These are phyloP conservation scores for Proctacanthus coquilletti DNA, from an alignment of 1,140 invertebrate genomes.

Conservation along the genomic window DNA sequence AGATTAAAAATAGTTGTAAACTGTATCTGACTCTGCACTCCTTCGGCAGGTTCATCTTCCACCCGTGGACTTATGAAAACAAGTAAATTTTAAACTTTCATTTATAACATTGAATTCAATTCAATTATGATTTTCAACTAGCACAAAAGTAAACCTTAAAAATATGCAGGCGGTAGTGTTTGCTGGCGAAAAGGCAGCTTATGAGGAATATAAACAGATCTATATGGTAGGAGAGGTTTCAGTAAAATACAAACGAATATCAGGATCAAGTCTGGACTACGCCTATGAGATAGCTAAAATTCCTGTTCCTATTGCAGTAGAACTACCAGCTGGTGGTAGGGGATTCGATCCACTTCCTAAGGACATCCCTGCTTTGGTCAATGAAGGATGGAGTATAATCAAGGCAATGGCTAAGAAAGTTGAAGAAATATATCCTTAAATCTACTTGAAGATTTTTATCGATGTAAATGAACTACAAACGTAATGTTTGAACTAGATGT, in stretches of 20 bases:
- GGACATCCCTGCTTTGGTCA: constrained; percentile 37
- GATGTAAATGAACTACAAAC: too few relatives aligned
- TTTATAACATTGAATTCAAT: too few relatives aligned
- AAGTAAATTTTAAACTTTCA: too few relatives aligned
- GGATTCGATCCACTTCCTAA: constrained; percentile 43
- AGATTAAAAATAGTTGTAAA: constrained; percentile 25
- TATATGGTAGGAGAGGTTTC: constrained; percentile 20
- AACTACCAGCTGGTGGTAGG: constrained; percentile 41
- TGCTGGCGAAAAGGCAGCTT: constrained; percentile 31
- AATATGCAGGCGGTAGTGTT: constrained; percentile 19
- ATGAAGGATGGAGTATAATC: constrained; percentile 56
- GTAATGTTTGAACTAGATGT: too few relatives aligned
- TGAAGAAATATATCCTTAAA: too few relatives aligned
- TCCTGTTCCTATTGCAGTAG: constrained; percentile 44
- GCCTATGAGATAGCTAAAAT: constrained; percentile 37
- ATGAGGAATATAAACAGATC: constrained; percentile 18
- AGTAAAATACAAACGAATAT: constrained; percentile 30
- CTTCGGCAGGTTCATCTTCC: constrained; percentile 47
- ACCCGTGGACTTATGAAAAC: too few relatives aligned
- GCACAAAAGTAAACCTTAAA: too few relatives aligned
- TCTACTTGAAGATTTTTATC: too few relatives aligned
- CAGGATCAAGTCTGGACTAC: constrained; percentile 40
- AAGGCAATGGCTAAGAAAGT: constrained; percentile 2
- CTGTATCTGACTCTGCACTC: constrained; percentile 46
- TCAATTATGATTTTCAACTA: too few relatives aligned